Evolutionary conservation across 2,113 vertebrate species (phyloP), one percentile per base, ranked within the genome.

Genomic region (Neopipo cinnamomea): DNA sequence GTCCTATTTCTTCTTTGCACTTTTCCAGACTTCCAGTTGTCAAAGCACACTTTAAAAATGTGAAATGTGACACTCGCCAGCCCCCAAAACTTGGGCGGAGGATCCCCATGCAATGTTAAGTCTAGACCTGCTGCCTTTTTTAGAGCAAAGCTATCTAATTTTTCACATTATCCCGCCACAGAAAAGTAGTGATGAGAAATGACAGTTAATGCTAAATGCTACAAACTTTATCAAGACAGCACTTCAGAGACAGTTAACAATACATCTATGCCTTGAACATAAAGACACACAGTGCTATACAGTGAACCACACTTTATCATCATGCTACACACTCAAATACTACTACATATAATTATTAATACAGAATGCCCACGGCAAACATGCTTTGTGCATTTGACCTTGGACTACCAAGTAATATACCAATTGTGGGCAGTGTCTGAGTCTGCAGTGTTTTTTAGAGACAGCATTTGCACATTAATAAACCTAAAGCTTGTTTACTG

Each of bases 51-150:
- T 72, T 93, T 17, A 84, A 93, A 93, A 89, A 94, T 39, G 44
- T 95, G 91, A 95, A 93, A 87, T 61, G 42, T 91, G 92, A 85
- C 66, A 56, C 82, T 80, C 56, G 67, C 14, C 68, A 91, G 28
- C 44, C 59, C 76, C 44, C 74, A 79, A 94, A 94, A 92, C 53
- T 52, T 3, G 8, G 21, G 52, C 0, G 0, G 76, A 91, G n/a
- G 77, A 91, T 89, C 83, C 61, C 65, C 30, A 12, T 81, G 73
- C 56, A 89, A 50, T 33, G 28, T 79, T 92, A 78, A 94, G 83
- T 94, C 88, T 95, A 92, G 91, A 95, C 70, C 28, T 82, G 73
- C 31, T 91, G 77, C 81, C 89, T 79, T 91, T 88, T 88, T 93
- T 89, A 95, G 91, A 93, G 86, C 73, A 89, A 84, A 95, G 68